These are phyloP conservation scores for Amblyornis subalaris DNA, from an alignment of 2,113 vertebrate genomes.

Conservation along the genomic window DNA sequence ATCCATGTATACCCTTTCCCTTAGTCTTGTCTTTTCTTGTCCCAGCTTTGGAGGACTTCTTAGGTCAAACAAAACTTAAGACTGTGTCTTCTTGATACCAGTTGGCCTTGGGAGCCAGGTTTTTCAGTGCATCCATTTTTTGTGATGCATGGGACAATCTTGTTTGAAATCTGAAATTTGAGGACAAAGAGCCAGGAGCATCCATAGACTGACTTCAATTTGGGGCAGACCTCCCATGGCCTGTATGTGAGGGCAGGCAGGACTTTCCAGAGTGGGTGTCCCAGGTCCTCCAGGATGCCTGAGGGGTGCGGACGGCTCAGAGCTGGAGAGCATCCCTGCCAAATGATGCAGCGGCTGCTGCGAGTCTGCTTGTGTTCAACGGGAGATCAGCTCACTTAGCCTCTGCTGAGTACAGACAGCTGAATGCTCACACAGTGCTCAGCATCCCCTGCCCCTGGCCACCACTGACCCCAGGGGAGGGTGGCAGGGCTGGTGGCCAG, in stretches of 20 bases:
- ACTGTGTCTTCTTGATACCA: neutral
- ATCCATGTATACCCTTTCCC: neutral
- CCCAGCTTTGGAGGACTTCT: neutral
- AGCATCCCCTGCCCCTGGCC: neutral
- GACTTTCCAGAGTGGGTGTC: neutral
- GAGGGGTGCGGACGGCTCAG: neutral
- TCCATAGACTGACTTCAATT: neutral
- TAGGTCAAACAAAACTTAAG: neutral
- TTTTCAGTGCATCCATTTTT: neutral
- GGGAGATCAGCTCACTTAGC: neutral
- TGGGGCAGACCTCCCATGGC: neutral
- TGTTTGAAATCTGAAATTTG: neutral
- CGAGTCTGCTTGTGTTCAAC: rapidly evolving
- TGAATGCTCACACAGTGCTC: neutral
- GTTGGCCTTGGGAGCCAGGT: neutral
- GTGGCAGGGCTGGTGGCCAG: neutral
- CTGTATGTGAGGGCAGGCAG: neutral
- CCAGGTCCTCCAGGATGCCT: neutral
- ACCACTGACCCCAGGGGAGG: neutral
- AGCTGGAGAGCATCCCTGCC: neutral
- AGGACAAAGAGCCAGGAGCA: neutral
- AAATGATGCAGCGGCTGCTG: neutral
- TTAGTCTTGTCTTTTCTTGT: neutral
- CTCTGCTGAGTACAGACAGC: neutral
- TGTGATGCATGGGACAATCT: neutral